Evolutionary conservation across 2,113 vertebrate species (phyloP), one percentile per base, ranked within the genome.

Genomic region (Myiagra hebetior): DNA sequence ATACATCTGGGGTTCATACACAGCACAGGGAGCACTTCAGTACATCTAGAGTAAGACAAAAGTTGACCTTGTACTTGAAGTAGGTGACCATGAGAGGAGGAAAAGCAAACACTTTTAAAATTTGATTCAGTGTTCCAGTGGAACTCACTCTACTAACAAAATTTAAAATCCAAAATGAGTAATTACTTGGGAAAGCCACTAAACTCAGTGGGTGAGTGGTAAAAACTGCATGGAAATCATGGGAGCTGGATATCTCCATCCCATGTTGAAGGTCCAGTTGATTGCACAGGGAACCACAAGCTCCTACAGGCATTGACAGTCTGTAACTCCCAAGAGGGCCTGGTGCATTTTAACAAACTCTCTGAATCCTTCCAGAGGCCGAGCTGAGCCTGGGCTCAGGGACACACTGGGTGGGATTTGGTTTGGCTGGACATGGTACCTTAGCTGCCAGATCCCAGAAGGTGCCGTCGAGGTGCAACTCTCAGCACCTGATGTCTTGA

Each of bases 1-100:
- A 78, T 94, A 97, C 86, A 93, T 24, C 81, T 86, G 56, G 9
- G 96, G 79, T 79, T 91, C 24, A 49, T 91, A 96, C 95, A 97
- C 96, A 97, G 97, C 97, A 97, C 42, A 6, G 94, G 83, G 63
- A 97, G 94, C 88, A 93, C 91, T 80, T 79, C 80, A 72, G 85
- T 50, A 83, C 73, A 90, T 50, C 91, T 16, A 87, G 82, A 88
- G 13, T 75, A 87, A 95, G 60, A 96, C 90, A 94, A 30, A 82
- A 94, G 78, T 85, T 70, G 62, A 79, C 80, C 50, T 88, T 86
- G 83, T 75, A 93, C 94, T 68, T 87, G 55, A 89, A 93, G 83
- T 30, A 76, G 70, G 42, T 56, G 44, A 89, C 59, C 1, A 23
- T 13, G 24, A 76, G 18, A 92, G 41, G 57, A 87, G 27, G 30